These are phyloP conservation scores for Philypnodon macrostomus DNA, from an alignment of 2,797 vertebrate genomes.

Conservation along the genomic window DNA sequence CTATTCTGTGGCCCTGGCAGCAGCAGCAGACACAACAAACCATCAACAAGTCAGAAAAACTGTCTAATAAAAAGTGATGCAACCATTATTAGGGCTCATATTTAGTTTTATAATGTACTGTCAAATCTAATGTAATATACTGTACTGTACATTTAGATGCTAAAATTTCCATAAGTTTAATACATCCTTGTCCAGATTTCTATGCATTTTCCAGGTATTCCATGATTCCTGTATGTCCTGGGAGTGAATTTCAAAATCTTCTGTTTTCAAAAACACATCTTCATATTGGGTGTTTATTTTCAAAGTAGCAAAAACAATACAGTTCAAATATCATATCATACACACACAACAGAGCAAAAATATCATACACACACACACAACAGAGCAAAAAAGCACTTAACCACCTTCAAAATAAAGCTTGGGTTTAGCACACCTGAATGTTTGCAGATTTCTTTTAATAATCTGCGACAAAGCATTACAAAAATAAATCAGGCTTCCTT, in stretches of 20 bases:
- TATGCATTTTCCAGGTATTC: no score
- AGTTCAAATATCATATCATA: constrained; percentile 67
- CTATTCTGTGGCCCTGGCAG: constrained; percentile 56
- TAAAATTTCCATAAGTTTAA: no score
- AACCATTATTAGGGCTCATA: no score
- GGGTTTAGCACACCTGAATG: constrained; percentile 61
- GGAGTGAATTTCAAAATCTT: neutral
- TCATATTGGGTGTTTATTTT: constrained; percentile 58
- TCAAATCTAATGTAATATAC: no score
- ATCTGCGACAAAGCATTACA: constrained; percentile 39
- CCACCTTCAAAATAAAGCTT: constrained; percentile 72
- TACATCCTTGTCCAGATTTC: no score
- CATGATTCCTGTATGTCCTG: neutral
- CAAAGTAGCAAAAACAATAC: constrained; percentile 72
- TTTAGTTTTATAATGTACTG: no score
- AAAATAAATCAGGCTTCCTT: constrained; percentile 55
- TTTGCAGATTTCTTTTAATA: constrained; percentile 46
- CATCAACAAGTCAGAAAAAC: constrained; percentile 45
- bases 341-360: constrained; percentile 46
- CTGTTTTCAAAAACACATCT: no score
- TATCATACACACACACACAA: constrained; percentile 52
- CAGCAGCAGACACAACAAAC: constrained; percentile 65
- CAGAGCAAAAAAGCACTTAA: constrained; percentile 59
- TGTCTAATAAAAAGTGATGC: constrained; percentile 36
- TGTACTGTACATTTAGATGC: no score